Evolutionary conservation across 1,140 invertebrate genomes (phyloP).

Genomic region (Drosophila saltans): DNA sequence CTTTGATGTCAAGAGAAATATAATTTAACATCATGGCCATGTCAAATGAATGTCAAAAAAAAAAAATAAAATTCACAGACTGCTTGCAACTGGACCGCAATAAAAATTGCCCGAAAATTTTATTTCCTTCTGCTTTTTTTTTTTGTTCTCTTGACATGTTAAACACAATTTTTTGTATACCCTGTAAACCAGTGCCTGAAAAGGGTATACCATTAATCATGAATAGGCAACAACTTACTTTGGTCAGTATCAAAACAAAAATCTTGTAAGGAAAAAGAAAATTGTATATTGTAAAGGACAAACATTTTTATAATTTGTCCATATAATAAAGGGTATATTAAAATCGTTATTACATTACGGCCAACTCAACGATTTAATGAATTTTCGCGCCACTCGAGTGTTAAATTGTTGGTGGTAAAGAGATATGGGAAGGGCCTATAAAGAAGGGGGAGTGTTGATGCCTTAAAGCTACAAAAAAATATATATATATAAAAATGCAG

Average conservation of each 20-base stretch:
- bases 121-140: neutral
- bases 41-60: conserved; percentile 78
- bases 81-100: conserved; percentile 58
- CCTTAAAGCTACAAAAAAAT: conserved; percentile 58
- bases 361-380: conserved; percentile 55
- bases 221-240: no score
- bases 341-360: no score
- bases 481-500: no score
- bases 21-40: conserved; percentile 42
- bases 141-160: conserved; percentile 65
- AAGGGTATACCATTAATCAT: no score
- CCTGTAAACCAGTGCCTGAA: neutral
- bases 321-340: no score
- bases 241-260: no score
- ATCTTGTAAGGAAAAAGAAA: neutral
- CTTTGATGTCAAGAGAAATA: no score
- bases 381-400: conserved; percentile 79
- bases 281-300: neutral
- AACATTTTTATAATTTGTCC: no score
- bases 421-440: conserved; percentile 20
- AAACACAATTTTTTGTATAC: conserved; percentile 72
- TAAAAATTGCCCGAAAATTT: conserved; percentile 64
- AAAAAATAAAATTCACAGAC: no score
- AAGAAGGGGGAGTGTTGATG: conserved; percentile 1
- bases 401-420: conserved; percentile 53